phyloP scores from a whole-genome alignment of 2,797 vertebrate genomes.

The Staurois parvus region DNA sequence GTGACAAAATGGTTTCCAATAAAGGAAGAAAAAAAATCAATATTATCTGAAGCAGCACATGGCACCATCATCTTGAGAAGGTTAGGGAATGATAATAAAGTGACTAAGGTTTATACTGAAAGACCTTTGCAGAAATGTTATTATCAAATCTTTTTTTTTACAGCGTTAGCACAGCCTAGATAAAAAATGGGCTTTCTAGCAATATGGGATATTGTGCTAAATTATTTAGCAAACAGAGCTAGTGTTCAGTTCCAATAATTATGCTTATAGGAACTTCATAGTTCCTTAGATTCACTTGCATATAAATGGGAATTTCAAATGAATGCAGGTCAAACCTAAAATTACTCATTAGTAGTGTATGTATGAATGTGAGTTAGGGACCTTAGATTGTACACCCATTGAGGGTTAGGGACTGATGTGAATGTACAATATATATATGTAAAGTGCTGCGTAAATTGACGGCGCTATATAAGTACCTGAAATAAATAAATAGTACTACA shows the following conservation, averaged over 20 bases:
- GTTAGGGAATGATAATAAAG: slow-evolving; percentile 29
- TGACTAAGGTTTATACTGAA: slow-evolving; percentile 5
- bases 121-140: slow-evolving; percentile 17
- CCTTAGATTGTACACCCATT: too few species aligned
- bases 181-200: background rate
- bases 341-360: background rate
- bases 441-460: too few species aligned
- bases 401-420: too few species aligned
- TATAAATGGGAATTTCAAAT: background rate
- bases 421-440: too few species aligned
- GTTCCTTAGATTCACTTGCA: background rate
- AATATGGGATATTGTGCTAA: background rate
- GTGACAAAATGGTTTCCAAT: slow-evolving; percentile 45
- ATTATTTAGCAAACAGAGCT: background rate
- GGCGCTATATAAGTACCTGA: too few species aligned
- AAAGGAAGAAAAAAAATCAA: slow-evolving; percentile 37
- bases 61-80: slow-evolving; percentile 40
- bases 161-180: background rate
- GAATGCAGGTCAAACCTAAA: background rate
- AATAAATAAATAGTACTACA: too few species aligned
- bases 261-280: background rate
- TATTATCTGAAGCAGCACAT: slow-evolving; percentile 52
- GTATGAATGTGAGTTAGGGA: too few species aligned
- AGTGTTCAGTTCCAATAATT: background rate
- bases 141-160: slow-evolving; percentile 1